Percentiles rank a stretch among this genome's conserved stretches.
These are phyloP conservation scores for Colletes latitarsis DNA, from an alignment of 1,140 invertebrate genomes.

Conservation along the genomic window DNA sequence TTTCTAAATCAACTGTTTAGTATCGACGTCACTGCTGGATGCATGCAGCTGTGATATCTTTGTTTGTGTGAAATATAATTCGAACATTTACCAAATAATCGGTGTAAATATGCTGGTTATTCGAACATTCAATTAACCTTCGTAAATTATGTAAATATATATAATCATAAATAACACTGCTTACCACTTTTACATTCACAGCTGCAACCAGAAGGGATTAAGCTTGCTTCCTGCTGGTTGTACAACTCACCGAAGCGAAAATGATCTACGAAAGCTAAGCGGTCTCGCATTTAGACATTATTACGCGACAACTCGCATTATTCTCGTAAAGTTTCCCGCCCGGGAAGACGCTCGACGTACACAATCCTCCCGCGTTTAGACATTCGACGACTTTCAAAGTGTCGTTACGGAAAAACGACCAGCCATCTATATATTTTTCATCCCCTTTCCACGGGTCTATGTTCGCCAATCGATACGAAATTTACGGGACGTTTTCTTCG, in stretches of 20 bases:
- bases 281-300: constrained; percentile 24
- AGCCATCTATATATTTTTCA: constrained; percentile 6
- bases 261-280: constrained; percentile 25
- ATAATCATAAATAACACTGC: no score
- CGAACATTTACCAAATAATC: no score
- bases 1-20: no score
- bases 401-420: constrained; percentile 34
- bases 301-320: neutral
- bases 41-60: no score
- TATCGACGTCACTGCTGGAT: no score
- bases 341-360: constrained; percentile 5
- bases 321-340: neutral
- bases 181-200: no score
- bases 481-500: neutral
- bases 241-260: neutral
- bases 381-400: constrained; percentile 39
- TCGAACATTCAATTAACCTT: neutral
- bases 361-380: neutral
- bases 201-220: no score
- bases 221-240: neutral
- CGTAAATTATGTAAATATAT: no score
- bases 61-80: no score
- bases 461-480: neutral
- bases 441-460: neutral
- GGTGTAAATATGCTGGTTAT: no score